A percentile compares a stretch with the other conserved stretches of the same genome.
Evolutionary conservation across 2,888 invertebrate species (phyloP).

Genomic region (Drosophila yooni): DNA sequence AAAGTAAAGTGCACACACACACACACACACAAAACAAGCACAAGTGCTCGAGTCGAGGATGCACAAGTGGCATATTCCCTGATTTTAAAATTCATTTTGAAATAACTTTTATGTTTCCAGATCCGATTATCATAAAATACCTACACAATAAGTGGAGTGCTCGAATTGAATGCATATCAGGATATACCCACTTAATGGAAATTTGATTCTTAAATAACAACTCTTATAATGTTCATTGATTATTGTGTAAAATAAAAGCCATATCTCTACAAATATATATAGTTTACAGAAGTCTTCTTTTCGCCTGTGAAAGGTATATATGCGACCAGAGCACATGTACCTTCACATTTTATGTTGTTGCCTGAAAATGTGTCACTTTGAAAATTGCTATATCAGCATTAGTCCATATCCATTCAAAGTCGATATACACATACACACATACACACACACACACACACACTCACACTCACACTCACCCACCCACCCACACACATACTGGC

Average conservation of each 20-base stretch:
- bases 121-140: not conserved
- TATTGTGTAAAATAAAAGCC: not conserved
- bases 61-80: not conserved
- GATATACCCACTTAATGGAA: not conserved
- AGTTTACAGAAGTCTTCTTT: too few species aligned
- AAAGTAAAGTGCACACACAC: constrained; percentile 29
- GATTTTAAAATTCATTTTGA: not conserved
- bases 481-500: not conserved
- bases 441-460: not conserved
- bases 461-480: not conserved
- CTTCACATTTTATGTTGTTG: constrained; percentile 1
- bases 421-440: constrained; percentile 23
- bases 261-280: not conserved
- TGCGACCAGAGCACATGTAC: constrained; percentile 6
- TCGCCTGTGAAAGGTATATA: too few species aligned
- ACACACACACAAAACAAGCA: not conserved
- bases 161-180: not conserved
- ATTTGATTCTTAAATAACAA: not conserved
- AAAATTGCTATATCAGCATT: constrained; percentile 68
- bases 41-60: not conserved
- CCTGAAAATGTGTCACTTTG: constrained; percentile 62
- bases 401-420: constrained; percentile 37
- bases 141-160: not conserved
- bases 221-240: not conserved
- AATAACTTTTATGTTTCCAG: not conserved